A percentile compares a stretch with the other conserved stretches of the same genome.
phyloP scores from a whole-genome alignment of 1,140 invertebrate genomes.

The Colletes gigas region DNA sequence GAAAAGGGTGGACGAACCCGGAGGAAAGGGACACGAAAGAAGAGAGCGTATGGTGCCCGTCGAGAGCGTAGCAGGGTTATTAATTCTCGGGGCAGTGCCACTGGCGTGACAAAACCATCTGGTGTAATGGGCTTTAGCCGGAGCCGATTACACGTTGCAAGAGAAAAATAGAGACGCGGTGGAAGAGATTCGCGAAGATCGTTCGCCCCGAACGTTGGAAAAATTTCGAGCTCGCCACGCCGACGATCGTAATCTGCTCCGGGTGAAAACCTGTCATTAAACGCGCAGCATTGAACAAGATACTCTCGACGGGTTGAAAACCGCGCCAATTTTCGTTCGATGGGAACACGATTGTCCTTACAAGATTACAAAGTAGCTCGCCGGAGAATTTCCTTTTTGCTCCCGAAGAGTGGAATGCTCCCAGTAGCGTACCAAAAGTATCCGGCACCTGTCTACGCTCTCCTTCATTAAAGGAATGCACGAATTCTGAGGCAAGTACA shows the following conservation, averaged over 20 bases:
- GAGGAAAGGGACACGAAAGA: background rate
- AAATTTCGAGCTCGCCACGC: background rate
- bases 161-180: background rate
- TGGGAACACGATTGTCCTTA: background rate
- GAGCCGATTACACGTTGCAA: conserved; percentile 58
- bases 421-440: too few relatives aligned
- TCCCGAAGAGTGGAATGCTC: background rate
- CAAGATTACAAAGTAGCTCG: conserved; percentile 16
- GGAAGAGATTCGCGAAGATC: background rate
- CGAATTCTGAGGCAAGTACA: too few relatives aligned
- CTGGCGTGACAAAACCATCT: conserved; percentile 63
- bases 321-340: background rate
- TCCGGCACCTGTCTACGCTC: too few relatives aligned
- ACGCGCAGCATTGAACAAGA: background rate
- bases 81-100: conserved; percentile 61
- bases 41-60: conserved; percentile 35
- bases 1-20: background rate
- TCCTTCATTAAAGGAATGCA: too few relatives aligned
- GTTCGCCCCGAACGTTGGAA: background rate
- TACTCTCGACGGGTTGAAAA: background rate
- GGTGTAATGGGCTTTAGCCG: conserved; percentile 60
- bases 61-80: conserved; percentile 56
- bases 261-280: background rate
- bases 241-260: background rate
- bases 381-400: background rate